Conservation (phyloP, 2,797 vertebrate species). For the Coreius guichenoti region DNA sequence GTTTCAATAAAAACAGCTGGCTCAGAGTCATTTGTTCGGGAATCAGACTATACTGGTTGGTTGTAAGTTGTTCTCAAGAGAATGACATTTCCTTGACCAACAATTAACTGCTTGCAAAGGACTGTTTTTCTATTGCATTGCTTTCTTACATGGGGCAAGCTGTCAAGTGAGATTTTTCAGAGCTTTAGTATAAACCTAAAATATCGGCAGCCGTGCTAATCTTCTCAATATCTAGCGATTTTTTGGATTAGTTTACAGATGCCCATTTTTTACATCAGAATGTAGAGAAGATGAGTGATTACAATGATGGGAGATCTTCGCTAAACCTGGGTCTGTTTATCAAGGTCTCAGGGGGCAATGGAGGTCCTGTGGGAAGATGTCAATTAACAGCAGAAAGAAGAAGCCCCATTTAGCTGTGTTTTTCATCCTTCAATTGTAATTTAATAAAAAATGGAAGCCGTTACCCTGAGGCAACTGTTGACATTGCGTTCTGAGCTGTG, state of each 20-base stretch:
- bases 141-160: not conserved
- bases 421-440: slow-evolving; percentile 89
- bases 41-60: not conserved
- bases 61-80: not conserved
- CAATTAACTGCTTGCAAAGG: not conserved
- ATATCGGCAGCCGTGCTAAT: not conserved
- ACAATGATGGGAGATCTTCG: slow-evolving; percentile 61
- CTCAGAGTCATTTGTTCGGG: not conserved
- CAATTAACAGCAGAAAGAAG: slow-evolving; percentile 83
- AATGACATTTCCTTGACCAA: not conserved
- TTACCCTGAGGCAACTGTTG: slow-evolving; percentile 90
- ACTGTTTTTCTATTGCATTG: not conserved
- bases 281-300: not conserved
- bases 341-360: slow-evolving; percentile 67
- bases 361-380: slow-evolving; percentile 79
- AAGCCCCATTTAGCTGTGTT: slow-evolving; percentile 76
- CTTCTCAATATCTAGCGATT: not conserved
- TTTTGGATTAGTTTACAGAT: slow-evolving; percentile 4
- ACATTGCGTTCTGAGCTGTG: slow-evolving; percentile 82
- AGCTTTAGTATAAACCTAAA: not conserved
- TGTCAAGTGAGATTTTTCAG: not conserved
- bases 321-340: slow-evolving; percentile 81
- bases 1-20: not conserved
- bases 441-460: slow-evolving; percentile 67
- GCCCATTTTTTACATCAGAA: not conserved